Conservation (phyloP, 2,113 vertebrate species). For the Hyperopisus bebe region DNA sequence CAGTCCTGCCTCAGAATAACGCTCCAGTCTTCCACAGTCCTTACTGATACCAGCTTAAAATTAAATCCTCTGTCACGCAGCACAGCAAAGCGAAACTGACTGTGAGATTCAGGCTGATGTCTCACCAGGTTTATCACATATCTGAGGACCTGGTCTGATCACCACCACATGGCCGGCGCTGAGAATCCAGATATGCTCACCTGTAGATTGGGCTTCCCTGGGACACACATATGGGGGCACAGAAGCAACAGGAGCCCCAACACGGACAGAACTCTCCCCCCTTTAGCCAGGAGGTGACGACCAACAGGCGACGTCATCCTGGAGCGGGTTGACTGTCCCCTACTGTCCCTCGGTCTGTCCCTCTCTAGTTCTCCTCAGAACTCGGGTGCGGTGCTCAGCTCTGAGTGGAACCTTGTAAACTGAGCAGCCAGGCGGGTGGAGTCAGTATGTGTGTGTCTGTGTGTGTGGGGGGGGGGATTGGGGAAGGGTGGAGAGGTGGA, state of each 20-base stretch:
- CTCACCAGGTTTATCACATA: background rate
- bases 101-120: background rate
- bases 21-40: background rate
- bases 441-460: background rate
- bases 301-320: constrained; percentile 40
- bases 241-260: constrained; percentile 60
- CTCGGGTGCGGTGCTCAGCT: constrained; percentile 47
- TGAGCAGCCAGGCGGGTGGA: constrained; percentile 64
- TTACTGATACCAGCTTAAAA: background rate
- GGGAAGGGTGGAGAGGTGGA: constrained; percentile 29
- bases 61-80: background rate
- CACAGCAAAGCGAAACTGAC: background rate
- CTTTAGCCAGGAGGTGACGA: constrained; percentile 53
- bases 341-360: constrained; percentile 33
- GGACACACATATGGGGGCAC: constrained; percentile 69
- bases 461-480: constrained; percentile 42
- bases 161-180: background rate
- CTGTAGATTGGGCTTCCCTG: constrained; percentile 77
- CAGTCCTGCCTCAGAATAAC: background rate
- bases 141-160: background rate
- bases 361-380: constrained; percentile 12
- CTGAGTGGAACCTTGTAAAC: constrained; percentile 76
- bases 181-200: constrained; percentile 59
- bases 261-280: constrained; percentile 57
- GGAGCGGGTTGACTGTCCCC: constrained; percentile 27